Base-by-base conservation (phyloP, 23 tunicate species). In the Halocynthia roretzi region DNA sequence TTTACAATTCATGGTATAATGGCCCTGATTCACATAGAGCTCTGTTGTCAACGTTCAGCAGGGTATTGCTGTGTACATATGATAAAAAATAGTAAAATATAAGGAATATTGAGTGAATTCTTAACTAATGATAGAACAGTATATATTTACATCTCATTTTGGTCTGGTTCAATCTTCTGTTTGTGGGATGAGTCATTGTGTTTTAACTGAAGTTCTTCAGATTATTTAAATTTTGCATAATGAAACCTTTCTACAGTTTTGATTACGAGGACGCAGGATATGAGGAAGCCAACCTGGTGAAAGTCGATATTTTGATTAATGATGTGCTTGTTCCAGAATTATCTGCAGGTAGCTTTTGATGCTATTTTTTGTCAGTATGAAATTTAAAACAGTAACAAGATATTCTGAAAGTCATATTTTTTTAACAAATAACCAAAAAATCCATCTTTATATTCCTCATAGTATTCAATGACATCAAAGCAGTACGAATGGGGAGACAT, bases 191-290 rank as follows among this genome's bases (percentile, higher is more conserved):
- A n/a, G n/a, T n/a, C n/a, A n/a, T n/a, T n/a, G n/a, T n/a, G n/a
- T n/a, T n/a, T n/a, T n/a, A n/a, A n/a, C n/a, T n/a, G n/a, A n/a
- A n/a, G 44, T 31, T 31, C 44, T 31, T 31, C 44, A 31, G 44
- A 31, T 4, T 31, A 31, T 31, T 31, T 31, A 31, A 31, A 31
- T 31, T 4, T 31, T 31, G 44, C 4, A 31, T 31, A 31, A 31
- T 31, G 4, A 31, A 31, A 31, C 44, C 44, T 56, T 52, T 52
- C 64, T 71, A 18, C 73, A 87, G 96, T 80, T 89, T 89, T 76
- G 96, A 89, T 53, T 89, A 89, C 71, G 96, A 89, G 66, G 96
- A 89, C 50, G 82, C 74, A 53, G 85, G 80, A 5, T 89, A 80
- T 70, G 88, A 89, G 62, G 64, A 53, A 9, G 72, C 77, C 10